phyloP scores from a whole-genome alignment of 2,113 vertebrate genomes.

The Acinonyx jubatus region DNA sequence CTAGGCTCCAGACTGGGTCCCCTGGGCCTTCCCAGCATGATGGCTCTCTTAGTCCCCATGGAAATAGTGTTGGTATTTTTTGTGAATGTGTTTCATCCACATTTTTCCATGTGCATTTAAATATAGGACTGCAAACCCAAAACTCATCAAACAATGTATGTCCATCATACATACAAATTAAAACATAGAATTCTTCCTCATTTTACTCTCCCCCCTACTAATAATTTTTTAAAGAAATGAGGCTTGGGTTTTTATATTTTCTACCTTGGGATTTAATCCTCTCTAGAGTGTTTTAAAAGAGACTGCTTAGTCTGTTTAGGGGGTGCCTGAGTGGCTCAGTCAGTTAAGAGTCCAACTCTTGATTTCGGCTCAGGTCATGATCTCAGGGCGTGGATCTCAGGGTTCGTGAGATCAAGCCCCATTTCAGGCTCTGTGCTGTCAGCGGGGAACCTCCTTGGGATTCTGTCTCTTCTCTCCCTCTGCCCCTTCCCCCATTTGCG shows the following conservation, averaged over 20 bases:
- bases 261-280: constrained; percentile 26
- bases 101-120: background rate
- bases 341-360: too few species aligned
- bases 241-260: constrained; percentile 20
- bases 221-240: constrained; percentile 47
- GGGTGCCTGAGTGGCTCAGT: too few species aligned
- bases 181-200: constrained; percentile 23
- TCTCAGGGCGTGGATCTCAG: too few species aligned
- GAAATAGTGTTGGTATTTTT: constrained; percentile 33
- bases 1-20: background rate
- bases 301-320: background rate
- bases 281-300: background rate
- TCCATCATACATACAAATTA: background rate
- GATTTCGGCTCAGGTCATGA: too few species aligned
- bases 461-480: too few species aligned
- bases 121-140: background rate
- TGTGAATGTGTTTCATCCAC: background rate
- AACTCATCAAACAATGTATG: background rate
- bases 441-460: too few species aligned
- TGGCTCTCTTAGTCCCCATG: background rate
- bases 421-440: too few species aligned
- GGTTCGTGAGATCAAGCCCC: too few species aligned
- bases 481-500: too few species aligned
- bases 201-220: constrained; percentile 35
- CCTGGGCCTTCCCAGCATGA: background rate